A percentile compares a stretch with the other conserved stretches of the same genome.
These are phyloP conservation scores for Cheilosia soror DNA, from an alignment of 2,888 invertebrate genomes.

Conservation along the genomic window DNA sequence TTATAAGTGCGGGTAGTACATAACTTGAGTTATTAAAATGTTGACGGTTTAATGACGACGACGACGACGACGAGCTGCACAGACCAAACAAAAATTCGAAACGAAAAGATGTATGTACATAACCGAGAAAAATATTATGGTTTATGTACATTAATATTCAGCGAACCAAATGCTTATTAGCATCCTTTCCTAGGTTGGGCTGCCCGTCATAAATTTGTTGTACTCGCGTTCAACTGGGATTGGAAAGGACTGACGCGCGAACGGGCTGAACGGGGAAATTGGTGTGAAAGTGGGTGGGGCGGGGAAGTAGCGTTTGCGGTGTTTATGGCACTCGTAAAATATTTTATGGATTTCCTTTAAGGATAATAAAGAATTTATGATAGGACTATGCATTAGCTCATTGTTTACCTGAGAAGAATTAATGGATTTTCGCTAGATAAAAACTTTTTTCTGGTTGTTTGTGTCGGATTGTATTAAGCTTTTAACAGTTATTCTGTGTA, in stretches of 20 bases:
- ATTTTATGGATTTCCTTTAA: conserved; percentile 73
- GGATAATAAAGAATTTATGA: conserved; percentile 75
- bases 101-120: conserved; percentile 4
- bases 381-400: conserved; percentile 70
- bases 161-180: conserved; percentile 73
- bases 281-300: conserved; percentile 10
- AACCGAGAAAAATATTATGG: conserved; percentile 64
- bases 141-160: conserved; percentile 74
- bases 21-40: conserved; percentile 71
- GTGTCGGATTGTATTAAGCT: conserved; percentile 21
- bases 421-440: conserved; percentile 65
- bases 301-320: conserved; percentile 36
- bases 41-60: conserved; percentile 64
- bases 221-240: conserved; percentile 48
- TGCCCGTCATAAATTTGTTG: conserved; percentile 65
- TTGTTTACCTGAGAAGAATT: conserved; percentile 74
- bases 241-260: conserved; percentile 31
- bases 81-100: conserved; percentile 39
- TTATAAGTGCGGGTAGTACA: conserved; percentile 65
- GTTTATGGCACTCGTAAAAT: conserved; percentile 71
- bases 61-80: conserved; percentile 44
- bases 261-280: conserved; percentile 3
- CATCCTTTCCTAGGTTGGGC: conserved; percentile 64
- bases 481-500: conserved; percentile 54
- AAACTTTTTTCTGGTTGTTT: conserved; percentile 27